Base-by-base conservation (phyloP, 2,797 vertebrate genomes). In the Nannoperca australis region DNA sequence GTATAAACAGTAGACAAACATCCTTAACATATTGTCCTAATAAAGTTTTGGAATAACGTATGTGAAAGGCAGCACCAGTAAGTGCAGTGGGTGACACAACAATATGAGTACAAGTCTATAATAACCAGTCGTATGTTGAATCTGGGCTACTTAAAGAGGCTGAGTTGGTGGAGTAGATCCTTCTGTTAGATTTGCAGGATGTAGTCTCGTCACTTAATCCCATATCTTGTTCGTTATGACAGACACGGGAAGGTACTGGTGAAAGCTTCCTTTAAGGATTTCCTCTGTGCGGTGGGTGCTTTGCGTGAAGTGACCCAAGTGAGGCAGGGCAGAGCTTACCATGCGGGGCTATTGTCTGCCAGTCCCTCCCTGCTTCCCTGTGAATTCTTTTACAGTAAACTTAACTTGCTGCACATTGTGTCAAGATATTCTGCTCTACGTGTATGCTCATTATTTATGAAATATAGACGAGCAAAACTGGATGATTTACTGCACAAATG, bases 111-210 rank as follows among this genome's bases (percentile, higher is more conserved):
- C n/a, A 45, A 34, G 8, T 69, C 22, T 32, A 1, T 24, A 40
- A 58, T 34, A 59, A 56, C 13, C 27, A 54, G 27, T 49, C 0
- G 8, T 63, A 15, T 47, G 14, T 40, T 54, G 32, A 56, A 44
- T 60, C 12, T 17, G 6, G 34, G 34, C 53, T 58, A n/a, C 38
- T 64, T 24, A 36, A 67, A 60, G 9, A 62, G 20, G 51, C 60
- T 27, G 64, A 70, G 73, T 69, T 45, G 7, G 44, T 64, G 47
- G 34, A 69, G 45, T 27, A 53, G 53, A 72, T 78, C 66, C 70
- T 78, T 84, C 24, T 56, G 36, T 76, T 78, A 53, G 59, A 74
- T 87, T 77, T 87, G 61, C 51, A 73, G 82, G 60, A 85, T 79
- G 79, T 47, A 66, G 36, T 22, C 51, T 42, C 8, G 18, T 66